Conservation (phyloP, 2,888 invertebrate genomes). For the Nebria salina region DNA sequence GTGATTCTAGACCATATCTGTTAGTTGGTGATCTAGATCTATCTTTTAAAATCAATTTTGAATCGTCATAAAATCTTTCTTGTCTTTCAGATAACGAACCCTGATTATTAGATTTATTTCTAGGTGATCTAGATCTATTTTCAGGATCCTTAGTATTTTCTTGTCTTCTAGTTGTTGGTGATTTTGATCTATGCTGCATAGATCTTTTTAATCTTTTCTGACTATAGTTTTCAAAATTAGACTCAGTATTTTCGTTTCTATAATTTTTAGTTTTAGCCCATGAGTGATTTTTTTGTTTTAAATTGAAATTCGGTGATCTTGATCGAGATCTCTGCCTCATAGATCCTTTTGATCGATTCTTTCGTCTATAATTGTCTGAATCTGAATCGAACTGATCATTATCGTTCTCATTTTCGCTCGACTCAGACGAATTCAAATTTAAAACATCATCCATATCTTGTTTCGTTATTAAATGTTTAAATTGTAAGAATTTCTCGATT, state of each 20-base stretch:
- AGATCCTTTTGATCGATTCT: constrained; percentile 45
- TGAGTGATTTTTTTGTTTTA: not conserved
- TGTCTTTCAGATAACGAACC: not conserved
- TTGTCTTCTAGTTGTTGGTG: no score
- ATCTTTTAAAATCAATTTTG: not conserved
- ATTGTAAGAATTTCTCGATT: constrained; percentile 75
- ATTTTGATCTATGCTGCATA: no score
- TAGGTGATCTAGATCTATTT: not conserved
- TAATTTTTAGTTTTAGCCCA: constrained; percentile 19
- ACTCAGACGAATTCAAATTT: constrained; percentile 53
- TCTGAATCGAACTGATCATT: constrained; percentile 49
- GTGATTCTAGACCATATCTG: not conserved
- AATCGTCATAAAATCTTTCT: not conserved
- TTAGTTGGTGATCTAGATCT: not conserved
- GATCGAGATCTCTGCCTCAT: constrained; percentile 37
- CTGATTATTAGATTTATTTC: not conserved
- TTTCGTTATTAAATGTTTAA: constrained; percentile 67
- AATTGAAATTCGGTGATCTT: not conserved
- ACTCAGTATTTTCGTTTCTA: not conserved
- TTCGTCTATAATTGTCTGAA: constrained; percentile 48
- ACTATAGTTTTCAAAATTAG: not conserved
- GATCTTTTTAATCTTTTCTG: not conserved
- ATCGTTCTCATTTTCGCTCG: constrained; percentile 48
- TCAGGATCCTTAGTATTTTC: not conserved
- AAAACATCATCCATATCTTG: constrained; percentile 59